These are phyloP conservation scores for Sphaeridia pumilis DNA, from an alignment of 2,888 invertebrate genomes.

Conservation along the genomic window DNA sequence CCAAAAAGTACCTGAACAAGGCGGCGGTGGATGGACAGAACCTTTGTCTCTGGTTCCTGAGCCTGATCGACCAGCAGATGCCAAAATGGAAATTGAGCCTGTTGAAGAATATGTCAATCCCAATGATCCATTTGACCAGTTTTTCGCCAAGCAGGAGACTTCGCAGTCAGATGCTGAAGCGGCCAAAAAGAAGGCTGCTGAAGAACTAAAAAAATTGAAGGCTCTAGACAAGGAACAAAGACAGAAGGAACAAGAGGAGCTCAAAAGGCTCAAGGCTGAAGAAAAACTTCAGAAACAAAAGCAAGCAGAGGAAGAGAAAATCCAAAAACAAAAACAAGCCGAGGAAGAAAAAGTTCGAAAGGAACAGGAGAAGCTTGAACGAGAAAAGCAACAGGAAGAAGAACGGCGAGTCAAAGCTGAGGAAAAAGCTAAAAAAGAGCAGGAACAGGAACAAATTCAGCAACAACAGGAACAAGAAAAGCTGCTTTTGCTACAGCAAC, in stretches of 20 bases:
- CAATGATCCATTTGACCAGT: conserved; percentile 14
- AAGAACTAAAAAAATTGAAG: conserved; percentile 6
- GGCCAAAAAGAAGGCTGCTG: conserved; percentile 35
- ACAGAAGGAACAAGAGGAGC: conserved; percentile 12
- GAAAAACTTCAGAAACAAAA: conserved; percentile 14
- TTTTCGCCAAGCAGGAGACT: conserved; percentile 41
- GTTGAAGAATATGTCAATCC: conserved; percentile 26
- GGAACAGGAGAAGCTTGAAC: conserved; percentile 18
- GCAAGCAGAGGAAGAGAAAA: conserved; percentile 16
- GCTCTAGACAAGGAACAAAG: conserved; percentile 9
- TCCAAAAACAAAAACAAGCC: conserved; percentile 14
- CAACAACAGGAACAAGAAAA: conserved; percentile 8
- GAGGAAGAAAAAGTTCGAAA: conserved; percentile 16
- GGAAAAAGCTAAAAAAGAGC: conserved; percentile 31
- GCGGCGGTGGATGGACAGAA: conserved; percentile 9
- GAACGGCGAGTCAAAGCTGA: conserved; percentile 38
- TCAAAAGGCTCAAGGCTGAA: conserved; percentile 13
- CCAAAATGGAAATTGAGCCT: conserved; percentile 39
- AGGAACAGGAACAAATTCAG: conserved; percentile 10
- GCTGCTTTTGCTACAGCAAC: neutral
- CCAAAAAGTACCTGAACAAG: conserved; percentile 21
- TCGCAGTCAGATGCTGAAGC: conserved; percentile 48
- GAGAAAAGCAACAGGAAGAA: conserved; percentile 16
- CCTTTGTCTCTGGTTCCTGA: conserved; percentile 12
- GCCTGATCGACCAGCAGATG: conserved; percentile 12